Base-by-base conservation (phyloP, 2,797 vertebrate species). In the Sylvilagus floridanus region DNA sequence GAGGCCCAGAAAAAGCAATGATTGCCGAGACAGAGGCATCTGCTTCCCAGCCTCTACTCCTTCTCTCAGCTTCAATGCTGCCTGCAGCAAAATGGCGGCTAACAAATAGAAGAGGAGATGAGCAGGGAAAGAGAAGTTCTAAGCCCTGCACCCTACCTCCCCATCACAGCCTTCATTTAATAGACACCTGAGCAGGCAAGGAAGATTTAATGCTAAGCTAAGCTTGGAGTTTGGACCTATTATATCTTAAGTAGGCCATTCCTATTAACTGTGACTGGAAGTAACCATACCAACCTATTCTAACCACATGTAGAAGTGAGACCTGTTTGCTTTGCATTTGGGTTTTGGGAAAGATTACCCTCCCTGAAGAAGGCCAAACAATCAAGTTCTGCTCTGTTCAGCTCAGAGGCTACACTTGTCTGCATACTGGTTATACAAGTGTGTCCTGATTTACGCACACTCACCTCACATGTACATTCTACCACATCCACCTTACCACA, bases 201-300 rank as follows among this genome's bases (percentile, higher is more conserved):
- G 21, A 35, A 81, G 6, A 91, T 35, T 79, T 81, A 90, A 78
- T 90, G 42, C 37, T 37, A 95, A 95, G 22, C 47, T 30, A 69
- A 35, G 19, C 50, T 75, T 95, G n/a, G 71, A 84, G 35, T 52
- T 95, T 63, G 81, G 84, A 96, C 72, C 89, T 86, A 89, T 82
- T 24, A 82, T 4, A 42, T 91, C 79, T 62, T 94, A 30, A 54
- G 72, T 65, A 30, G 84, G 24, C 37, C 16, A 89, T 52, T 94
- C 35, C 81, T 89, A 84, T 82, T 94, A 77, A 3, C 71, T 91
- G 30, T 65, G 77, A 91, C 57, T 54, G 96, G 42, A 95, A 95
- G 30, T 75, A 60, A 69, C 65, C 28, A 30, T 47, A 65, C 37
- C 21, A 82, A 82, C 85, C 42, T 50, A 42, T 89, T 89, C 73